Evolutionary conservation across 2,113 vertebrate species (phyloP), one percentile per base, ranked within the genome.

Genomic region (Todiramphus chloris): DNA sequence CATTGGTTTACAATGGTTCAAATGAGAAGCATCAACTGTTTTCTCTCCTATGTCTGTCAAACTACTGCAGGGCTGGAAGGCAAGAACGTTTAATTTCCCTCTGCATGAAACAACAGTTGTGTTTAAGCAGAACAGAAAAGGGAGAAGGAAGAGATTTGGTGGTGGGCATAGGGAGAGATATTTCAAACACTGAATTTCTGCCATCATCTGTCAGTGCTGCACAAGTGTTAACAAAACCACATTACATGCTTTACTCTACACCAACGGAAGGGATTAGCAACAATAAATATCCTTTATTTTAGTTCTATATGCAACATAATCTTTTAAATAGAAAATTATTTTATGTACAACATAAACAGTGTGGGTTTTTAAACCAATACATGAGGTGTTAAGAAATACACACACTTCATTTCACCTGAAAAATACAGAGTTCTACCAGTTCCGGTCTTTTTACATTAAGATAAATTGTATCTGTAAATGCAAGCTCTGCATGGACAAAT

Each of bases 1-100:
- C 95, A 96, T 58, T 95, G 91, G 60, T 94, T 95, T 97, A 96
- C 94, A 97, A 95, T 94, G 87, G 91, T 93, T 95, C 87, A 95
- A 78, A 94, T 37, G 63, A 97, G 97, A 97, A 96, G 70, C 76
- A 91, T 37, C 83, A 92, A 80, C 64, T 96, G 53, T 80, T 83
- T 91, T 87, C 62, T 79, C 64, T 91, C 78, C 41, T 46, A 48
- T 46, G 30, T 33, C 74, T 91, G 94, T 60, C 67, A 76, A 77
- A 68, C 24, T 75, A 74, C 56, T 51, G 64, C 77, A 96, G 67
- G n/a, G 69, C 87, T 89, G 85, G 90, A 98, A 96, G 46, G 41
- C 67, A 96, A 89, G 50, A 78, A 83, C 24, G n/a, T 72, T 97
- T 95, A 96, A 69, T 94, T 90, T 94, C 75, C 76, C 82, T 78